These are phyloP conservation scores for Lutjanus erythropterus DNA, from an alignment of 2,113 vertebrate genomes.

Conservation along the genomic window DNA sequence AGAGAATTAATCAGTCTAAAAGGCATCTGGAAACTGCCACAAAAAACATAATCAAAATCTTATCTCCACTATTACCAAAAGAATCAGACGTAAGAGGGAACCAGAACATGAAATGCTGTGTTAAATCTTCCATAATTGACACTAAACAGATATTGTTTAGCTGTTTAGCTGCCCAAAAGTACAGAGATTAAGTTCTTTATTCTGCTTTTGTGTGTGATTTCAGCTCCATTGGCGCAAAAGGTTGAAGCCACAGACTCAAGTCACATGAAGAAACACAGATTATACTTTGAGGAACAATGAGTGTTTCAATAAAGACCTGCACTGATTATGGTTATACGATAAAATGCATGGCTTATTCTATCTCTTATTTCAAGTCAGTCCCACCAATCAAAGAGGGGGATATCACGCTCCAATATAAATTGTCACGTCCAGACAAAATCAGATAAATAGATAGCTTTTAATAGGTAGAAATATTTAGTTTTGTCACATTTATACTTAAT, in stretches of 20 bases:
- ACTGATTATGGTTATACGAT: neutral
- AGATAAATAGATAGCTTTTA: constrained; percentile 7
- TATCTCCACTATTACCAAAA: neutral
- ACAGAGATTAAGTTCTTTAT: neutral
- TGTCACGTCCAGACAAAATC: constrained; percentile 1
- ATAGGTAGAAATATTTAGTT: neutral
- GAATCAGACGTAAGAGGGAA: neutral
- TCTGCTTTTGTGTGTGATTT: neutral
- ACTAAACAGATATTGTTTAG: neutral
- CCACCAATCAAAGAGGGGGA: neutral
- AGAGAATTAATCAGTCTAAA: neutral
- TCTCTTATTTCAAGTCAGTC: neutral
- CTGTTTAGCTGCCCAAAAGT: no score
- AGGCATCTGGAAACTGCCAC: neutral
- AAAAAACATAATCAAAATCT: constrained; percentile 4
- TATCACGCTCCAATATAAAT: neutral
- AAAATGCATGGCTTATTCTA: neutral
- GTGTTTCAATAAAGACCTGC: neutral
- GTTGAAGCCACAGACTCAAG: neutral
- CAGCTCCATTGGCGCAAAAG: neutral
- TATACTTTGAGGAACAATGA: constrained; percentile 9
- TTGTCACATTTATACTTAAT: neutral
- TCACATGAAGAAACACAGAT: neutral
- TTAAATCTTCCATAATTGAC: neutral
- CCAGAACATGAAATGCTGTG: neutral